phyloP scores from a whole-genome alignment of 2,113 vertebrate genomes.

The Eupsittula cactorum region DNA sequence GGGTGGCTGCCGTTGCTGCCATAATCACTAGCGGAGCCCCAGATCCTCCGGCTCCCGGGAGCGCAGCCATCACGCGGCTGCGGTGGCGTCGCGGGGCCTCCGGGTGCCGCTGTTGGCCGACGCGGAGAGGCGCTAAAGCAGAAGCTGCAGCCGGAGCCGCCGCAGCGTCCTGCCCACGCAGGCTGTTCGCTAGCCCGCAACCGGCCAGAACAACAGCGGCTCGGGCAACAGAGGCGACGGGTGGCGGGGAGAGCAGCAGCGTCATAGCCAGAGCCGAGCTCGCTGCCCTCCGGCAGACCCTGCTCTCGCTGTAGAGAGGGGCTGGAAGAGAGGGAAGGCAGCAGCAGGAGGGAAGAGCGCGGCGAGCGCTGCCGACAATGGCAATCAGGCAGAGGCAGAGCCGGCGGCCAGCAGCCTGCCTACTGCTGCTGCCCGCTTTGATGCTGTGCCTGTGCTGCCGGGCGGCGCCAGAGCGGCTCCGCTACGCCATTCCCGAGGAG shows the following conservation, averaged over 20 bases:
- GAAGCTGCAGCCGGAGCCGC: rapidly evolving
- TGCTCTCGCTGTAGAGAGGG: rapidly evolving
- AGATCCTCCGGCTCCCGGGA: rapidly evolving
- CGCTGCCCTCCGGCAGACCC: too few relatives aligned
- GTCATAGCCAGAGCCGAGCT: too few relatives aligned
- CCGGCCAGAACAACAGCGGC: not conserved
- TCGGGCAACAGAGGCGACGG: too few relatives aligned
- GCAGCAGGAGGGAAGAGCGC: not conserved
- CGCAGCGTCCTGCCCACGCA: not conserved
- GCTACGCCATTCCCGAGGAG: too few relatives aligned
- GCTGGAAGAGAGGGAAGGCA: too few relatives aligned
- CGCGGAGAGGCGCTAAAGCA: not conserved
- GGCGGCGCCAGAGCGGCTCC: rapidly evolving
- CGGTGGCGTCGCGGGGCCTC: not conserved
- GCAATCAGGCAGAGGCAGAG: not conserved
- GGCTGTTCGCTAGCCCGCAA: not conserved
- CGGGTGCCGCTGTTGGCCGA: not conserved
- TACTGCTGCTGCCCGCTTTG: not conserved
- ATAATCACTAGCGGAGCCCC: rapidly evolving
- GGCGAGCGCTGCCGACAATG: too few relatives aligned
- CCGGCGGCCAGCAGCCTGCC: rapidly evolving
- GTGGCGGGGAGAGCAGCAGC: too few relatives aligned
- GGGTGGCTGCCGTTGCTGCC: not conserved
- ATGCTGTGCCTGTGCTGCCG: too few relatives aligned
- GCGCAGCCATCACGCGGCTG: rapidly evolving